A percentile compares a stretch with the other conserved stretches of the same genome.
phyloP scores from a whole-genome alignment of 2,113 vertebrate genomes.

The Eolophus roseicapilla region DNA sequence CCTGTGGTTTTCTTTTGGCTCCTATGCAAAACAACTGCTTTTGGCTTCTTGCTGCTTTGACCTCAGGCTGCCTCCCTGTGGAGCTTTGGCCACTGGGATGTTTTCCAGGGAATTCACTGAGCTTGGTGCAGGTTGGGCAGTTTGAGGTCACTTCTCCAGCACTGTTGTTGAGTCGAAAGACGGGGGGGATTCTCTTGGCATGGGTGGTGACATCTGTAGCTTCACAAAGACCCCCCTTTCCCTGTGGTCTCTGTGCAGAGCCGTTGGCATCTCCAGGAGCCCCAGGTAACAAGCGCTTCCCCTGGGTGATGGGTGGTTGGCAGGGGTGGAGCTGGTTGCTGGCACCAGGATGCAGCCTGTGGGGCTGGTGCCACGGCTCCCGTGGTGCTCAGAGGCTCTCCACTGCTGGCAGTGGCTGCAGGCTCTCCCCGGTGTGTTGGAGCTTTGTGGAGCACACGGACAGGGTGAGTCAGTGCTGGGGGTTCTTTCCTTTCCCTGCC shows the following conservation, averaged over 20 bases:
- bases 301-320: not conserved
- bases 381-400: not conserved
- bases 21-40: not conserved
- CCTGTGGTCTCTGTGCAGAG: not conserved
- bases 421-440: fast-evolving
- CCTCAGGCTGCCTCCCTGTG: not conserved
- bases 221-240: not conserved
- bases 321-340: slow-evolving; percentile 22
- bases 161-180: not conserved
- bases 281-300: not conserved
- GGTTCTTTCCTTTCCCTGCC: not conserved
- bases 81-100: not conserved
- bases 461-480: not conserved
- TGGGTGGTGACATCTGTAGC: not conserved
- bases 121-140: not conserved
- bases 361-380: not conserved
- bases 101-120: not conserved
- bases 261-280: not conserved
- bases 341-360: not conserved
- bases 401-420: not conserved
- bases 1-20: not conserved
- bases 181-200: not conserved
- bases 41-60: not conserved
- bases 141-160: not conserved
- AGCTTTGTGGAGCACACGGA: not conserved